phyloP scores from a whole-genome alignment of 2,888 invertebrate genomes.

The Cephalotes varians region DNA sequence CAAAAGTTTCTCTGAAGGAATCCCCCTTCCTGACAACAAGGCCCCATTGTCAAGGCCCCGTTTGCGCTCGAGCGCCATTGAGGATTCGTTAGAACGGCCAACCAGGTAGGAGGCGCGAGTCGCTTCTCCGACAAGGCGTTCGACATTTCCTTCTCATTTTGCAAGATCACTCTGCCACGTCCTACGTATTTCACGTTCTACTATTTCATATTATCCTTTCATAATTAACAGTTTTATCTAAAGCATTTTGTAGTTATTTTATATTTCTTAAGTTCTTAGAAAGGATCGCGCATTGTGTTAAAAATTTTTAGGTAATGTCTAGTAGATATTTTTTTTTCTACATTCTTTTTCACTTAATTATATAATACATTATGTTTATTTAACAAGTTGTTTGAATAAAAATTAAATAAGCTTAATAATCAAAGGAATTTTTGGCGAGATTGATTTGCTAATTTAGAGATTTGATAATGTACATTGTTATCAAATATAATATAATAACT shows the following conservation, averaged over 20 bases:
- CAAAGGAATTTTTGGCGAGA: not conserved
- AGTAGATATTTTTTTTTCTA: not conserved
- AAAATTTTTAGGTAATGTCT: not conserved
- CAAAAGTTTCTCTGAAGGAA: constrained; percentile 78
- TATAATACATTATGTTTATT: not conserved
- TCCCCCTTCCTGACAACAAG: constrained; percentile 80
- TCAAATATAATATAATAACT: not conserved
- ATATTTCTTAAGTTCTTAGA: not conserved
- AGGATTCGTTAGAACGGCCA: constrained; percentile 77
- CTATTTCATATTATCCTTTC: constrained; percentile 21
- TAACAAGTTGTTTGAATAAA: not conserved
- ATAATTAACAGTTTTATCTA: constrained; percentile 30
- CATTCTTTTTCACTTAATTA: not conserved
- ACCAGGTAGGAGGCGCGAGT: constrained; percentile 70
- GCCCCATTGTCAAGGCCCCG: constrained; percentile 79
- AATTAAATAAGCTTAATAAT: not conserved
- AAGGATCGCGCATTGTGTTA: not conserved
- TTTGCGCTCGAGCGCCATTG: constrained; percentile 78
- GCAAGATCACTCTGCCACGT: constrained; percentile 59
- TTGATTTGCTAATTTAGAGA: not conserved
- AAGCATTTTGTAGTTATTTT: not conserved
- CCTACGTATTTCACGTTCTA: constrained; percentile 14
- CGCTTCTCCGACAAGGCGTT: constrained; percentile 53
- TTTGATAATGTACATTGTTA: too few species aligned
- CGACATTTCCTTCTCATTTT: constrained; percentile 68